phyloP scores from a whole-genome alignment of 2,888 invertebrate genomes.

The Epicampocera succincta region DNA sequence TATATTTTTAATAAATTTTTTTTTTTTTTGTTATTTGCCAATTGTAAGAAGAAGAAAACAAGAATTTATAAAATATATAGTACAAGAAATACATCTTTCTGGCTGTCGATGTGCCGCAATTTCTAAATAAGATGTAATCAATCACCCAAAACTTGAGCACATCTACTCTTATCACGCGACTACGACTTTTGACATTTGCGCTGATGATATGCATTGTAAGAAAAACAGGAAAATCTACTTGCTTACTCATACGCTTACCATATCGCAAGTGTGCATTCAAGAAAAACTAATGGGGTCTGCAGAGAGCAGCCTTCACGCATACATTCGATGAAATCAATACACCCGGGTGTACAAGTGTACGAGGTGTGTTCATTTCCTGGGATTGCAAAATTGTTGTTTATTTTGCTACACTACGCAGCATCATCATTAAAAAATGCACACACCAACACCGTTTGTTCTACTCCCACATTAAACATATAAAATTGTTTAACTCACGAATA shows the following conservation, averaged over 20 bases:
- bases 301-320: conserved; percentile 28
- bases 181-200: too few species aligned
- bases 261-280: conserved; percentile 70
- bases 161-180: not conserved
- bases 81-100: too few species aligned
- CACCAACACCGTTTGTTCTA: conserved; percentile 30
- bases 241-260: conserved; percentile 52
- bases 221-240: conserved; percentile 36
- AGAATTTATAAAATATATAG: too few species aligned
- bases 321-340: conserved; percentile 29
- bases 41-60: too few species aligned
- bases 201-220: not conserved
- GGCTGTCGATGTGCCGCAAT: too few species aligned
- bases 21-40: too few species aligned
- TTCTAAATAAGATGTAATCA: too few species aligned
- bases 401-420: conserved; percentile 12
- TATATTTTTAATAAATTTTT: too few species aligned
- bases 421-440: conserved; percentile 27
- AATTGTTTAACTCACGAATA: conserved; percentile 7
- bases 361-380: not conserved
- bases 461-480: conserved; percentile 36
- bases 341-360: not conserved
- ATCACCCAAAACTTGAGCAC: too few species aligned
- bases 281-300: conserved; percentile 69
- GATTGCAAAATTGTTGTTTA: conserved; percentile 33